Conservation (phyloP, 1,140 invertebrate genomes). For the Maconellicoccus hirsutus region DNA sequence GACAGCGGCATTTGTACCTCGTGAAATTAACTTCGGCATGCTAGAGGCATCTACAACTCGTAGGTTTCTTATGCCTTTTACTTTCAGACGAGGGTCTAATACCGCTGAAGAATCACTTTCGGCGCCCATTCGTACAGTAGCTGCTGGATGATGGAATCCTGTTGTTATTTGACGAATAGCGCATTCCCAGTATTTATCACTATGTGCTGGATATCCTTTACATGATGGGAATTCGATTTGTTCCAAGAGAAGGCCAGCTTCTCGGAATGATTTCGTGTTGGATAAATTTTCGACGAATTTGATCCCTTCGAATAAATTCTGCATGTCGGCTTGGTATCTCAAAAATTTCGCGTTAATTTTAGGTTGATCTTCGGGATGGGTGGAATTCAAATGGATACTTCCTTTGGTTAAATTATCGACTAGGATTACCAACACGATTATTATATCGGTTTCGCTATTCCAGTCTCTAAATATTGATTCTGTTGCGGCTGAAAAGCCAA, state of each 20-base stretch:
- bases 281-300: constrained; percentile 32
- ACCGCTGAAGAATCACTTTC: constrained; percentile 36
- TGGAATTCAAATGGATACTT: constrained; percentile 36
- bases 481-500: constrained; percentile 51
- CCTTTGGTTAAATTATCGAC: constrained; percentile 40
- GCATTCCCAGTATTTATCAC: constrained; percentile 33
- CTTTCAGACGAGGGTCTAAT: constrained; percentile 38
- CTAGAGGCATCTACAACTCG: constrained; percentile 37
- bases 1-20: constrained; percentile 34
- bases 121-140: constrained; percentile 28
- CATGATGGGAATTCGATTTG: constrained; percentile 42
- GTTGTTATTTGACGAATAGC: constrained; percentile 31
- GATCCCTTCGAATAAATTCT: constrained; percentile 31
- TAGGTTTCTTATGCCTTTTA: constrained; percentile 31
- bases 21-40: constrained; percentile 36
- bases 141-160: constrained; percentile 32
- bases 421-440: constrained; percentile 37
- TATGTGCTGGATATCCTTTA: constrained; percentile 24
- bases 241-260: constrained; percentile 40
- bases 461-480: constrained; percentile 41
- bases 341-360: constrained; percentile 47
- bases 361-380: constrained; percentile 44
- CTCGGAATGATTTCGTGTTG: constrained; percentile 32
- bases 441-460: constrained; percentile 46
- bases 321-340: constrained; percentile 26